Base-by-base conservation (phyloP, 2,888 invertebrate genomes). In the Sylvicola fuscatus region DNA sequence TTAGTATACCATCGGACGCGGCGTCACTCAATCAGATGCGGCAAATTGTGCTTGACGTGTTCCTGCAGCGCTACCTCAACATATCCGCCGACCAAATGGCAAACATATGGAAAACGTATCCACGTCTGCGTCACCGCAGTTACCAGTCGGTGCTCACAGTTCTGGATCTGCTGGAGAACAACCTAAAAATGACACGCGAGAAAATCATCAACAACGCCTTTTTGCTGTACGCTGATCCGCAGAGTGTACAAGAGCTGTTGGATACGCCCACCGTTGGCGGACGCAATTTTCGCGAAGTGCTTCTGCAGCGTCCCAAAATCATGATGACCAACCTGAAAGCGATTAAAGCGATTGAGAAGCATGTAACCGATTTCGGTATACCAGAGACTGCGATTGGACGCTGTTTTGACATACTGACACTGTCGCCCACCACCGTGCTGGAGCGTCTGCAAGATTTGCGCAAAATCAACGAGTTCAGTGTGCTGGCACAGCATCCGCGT, bases 261-360 rank as follows among this genome's bases (percentile, higher is more conserved):
- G 62, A 66, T 47, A 64, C 75, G 31, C 52, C 57, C 2, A 54
- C 52, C 1, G 50, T 74, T 27, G 66, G 63, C 35, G 71, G 68
- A 0, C 45, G 66, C 2, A 62, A 70, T 42, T 63, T 76, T 33
- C 55, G 56, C 37, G 60, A 64, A 11, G 64, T 64, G 26, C 60
- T 73, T 27, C 58, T 51, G 45, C 50, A 49, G 14, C 64, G 67
- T 45, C 80, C 79, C 10, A 71, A 69, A 42, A 63, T 80, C 42
- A 51, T 75, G 34, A 70, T 67, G 56, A 64, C 68, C 35, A 60
- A 66, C 34, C 64, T 66, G 39, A 62, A 63, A 39, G 53, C 68
- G 13, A 48, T 76, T 14, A 42, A 63, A 30, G 56, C 63, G 49
- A 69, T 70, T 15, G 60, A 68, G 38, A 50, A 64, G 32, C 55